These are phyloP conservation scores for Drosophila mercatorum DNA, from an alignment of 2,888 invertebrate species.

Conservation along the genomic window DNA sequence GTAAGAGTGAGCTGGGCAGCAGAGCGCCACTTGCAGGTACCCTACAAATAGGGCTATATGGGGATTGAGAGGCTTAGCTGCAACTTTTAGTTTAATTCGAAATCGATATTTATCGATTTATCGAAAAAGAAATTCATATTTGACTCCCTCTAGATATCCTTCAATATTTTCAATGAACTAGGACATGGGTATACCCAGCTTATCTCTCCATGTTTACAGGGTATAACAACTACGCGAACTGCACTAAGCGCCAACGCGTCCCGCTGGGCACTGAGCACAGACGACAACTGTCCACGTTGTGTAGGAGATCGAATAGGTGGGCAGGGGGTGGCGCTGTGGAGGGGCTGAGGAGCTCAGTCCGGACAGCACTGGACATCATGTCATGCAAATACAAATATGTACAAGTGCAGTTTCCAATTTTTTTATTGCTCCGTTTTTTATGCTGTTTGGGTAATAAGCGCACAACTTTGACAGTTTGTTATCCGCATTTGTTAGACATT, in stretches of 20 bases:
- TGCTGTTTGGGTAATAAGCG: constrained; percentile 70
- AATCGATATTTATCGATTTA: too few relatives aligned
- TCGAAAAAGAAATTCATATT: too few relatives aligned
- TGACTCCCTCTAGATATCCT: too few relatives aligned
- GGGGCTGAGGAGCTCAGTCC: constrained; percentile 5
- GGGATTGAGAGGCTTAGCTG: too few relatives aligned
- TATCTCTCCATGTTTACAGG: neutral
- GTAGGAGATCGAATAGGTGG: neutral
- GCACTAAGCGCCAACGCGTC: constrained; percentile 42
- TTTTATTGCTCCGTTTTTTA: constrained; percentile 14
- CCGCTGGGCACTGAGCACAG: constrained; percentile 57
- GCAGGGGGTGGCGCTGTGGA: neutral
- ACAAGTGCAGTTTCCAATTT: constrained; percentile 43
- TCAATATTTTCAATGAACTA: neutral
- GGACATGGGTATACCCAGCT: neutral
- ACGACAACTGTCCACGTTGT: constrained; percentile 56
- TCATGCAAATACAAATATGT: constrained; percentile 62
- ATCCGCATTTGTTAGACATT: constrained; percentile 74
- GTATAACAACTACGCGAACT: constrained; percentile 10
- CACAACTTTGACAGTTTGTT: constrained; percentile 82
- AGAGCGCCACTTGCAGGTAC: neutral
- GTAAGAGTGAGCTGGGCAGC: neutral
- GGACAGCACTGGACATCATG: constrained; percentile 48
- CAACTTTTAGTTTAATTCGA: too few relatives aligned
- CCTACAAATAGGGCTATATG: too few relatives aligned